Conservation (phyloP, 2,113 vertebrate genomes). For the Centropus bengalensis region DNA sequence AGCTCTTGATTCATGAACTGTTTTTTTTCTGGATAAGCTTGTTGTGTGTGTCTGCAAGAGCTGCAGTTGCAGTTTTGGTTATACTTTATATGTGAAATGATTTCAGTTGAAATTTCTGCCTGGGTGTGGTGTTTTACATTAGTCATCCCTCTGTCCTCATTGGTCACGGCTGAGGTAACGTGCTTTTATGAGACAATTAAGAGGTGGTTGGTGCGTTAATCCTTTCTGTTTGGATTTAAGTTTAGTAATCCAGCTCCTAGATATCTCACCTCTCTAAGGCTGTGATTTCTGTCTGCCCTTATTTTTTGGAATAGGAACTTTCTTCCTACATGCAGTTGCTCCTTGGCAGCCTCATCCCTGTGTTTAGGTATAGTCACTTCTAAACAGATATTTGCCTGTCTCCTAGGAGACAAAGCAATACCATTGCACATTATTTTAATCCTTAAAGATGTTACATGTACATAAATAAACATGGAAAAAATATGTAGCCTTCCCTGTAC, state of each 20-base stretch:
- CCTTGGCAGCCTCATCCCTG: background rate
- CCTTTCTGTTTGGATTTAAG: background rate
- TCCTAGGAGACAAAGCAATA: constrained; percentile 23
- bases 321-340: background rate
- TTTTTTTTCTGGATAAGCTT: background rate
- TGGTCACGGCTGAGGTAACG: background rate
- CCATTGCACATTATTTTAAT: background rate
- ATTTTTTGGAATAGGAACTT: background rate
- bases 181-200: background rate
- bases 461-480: background rate
- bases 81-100: background rate
- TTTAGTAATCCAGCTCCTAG: background rate
- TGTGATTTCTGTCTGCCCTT: background rate
- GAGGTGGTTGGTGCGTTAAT: background rate
- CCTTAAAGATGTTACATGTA: background rate
- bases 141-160: background rate
- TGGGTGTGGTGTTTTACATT: constrained; percentile 30
- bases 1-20: background rate
- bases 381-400: background rate
- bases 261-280: background rate
- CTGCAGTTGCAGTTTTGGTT: background rate
- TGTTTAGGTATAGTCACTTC: background rate
- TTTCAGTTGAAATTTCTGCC: background rate
- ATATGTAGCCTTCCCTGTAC: rapidly evolving
- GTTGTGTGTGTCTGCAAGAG: background rate